Conservation (phyloP, 2,113 vertebrate genomes). For the Pithys albifrons region DNA sequence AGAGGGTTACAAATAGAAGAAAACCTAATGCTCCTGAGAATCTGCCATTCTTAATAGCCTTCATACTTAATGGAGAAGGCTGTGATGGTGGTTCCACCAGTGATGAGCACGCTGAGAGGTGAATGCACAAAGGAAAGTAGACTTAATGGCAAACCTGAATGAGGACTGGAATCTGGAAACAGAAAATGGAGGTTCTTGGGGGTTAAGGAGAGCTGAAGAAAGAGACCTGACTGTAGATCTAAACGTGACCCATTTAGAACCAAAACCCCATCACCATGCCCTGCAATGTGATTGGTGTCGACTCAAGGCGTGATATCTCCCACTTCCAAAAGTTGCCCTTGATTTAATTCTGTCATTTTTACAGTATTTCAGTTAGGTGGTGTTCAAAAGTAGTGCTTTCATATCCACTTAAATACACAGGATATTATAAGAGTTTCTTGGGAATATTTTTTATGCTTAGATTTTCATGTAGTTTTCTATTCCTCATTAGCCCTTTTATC, state of each 20-base stretch:
- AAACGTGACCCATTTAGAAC: not conserved
- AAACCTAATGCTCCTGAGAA: not conserved
- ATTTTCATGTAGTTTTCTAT: not conserved
- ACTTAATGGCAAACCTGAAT: not conserved
- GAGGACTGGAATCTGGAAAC: not conserved
- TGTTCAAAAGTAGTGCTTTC: not conserved
- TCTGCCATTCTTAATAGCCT: not conserved
- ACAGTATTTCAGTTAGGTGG: not conserved
- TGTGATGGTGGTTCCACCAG: not conserved
- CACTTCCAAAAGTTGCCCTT: not conserved
- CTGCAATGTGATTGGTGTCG: fast-evolving
- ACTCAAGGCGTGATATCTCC: not conserved
- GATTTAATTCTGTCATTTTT: not conserved
- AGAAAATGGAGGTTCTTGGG: not conserved
- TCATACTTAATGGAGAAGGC: not conserved
- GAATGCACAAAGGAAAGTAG: not conserved
- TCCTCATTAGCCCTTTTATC: not conserved
- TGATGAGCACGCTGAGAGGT: not conserved
- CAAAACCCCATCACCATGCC: not conserved
- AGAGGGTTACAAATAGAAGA: not conserved
- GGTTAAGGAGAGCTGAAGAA: not conserved
- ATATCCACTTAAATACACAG: not conserved
- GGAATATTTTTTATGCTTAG: not conserved
- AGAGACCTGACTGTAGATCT: not conserved
- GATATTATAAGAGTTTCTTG: not conserved